Percentiles rank a stretch among this genome's conserved stretches.
phyloP scores from a whole-genome alignment of 2,888 invertebrate species.

The Drosophila sordidapex region DNA sequence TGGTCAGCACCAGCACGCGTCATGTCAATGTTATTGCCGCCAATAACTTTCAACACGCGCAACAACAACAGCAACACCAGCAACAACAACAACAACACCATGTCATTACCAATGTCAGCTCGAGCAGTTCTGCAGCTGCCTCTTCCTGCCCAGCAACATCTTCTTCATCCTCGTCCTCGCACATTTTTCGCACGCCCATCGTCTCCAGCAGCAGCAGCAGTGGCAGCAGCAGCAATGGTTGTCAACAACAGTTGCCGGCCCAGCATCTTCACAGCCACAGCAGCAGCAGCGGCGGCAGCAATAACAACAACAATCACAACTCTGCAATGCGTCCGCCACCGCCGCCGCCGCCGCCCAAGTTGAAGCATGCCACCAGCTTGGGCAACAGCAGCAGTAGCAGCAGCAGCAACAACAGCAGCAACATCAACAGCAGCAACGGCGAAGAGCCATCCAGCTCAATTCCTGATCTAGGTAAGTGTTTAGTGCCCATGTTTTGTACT shows the following conservation, averaged over 20 bases:
- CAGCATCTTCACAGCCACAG: constrained; percentile 45
- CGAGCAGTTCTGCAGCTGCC: constrained; percentile 53
- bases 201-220: constrained; percentile 83
- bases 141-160: constrained; percentile 52
- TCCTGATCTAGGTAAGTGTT: constrained; percentile 92
- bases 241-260: constrained; percentile 49
- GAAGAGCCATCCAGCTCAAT: constrained; percentile 95
- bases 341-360: constrained; percentile 84
- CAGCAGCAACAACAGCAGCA: constrained; percentile 15
- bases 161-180: constrained; percentile 49
- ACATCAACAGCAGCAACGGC: constrained; percentile 46
- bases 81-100: constrained; percentile 47
- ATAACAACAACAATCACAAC: constrained; percentile 27
- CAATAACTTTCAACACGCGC: constrained; percentile 65
- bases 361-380: constrained; percentile 77
- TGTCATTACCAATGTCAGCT: constrained; percentile 64
- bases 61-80: constrained; percentile 59
- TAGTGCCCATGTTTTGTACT: not conserved
- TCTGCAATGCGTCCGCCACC: constrained; percentile 84
- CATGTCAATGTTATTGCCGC: constrained; percentile 84
- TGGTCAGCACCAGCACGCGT: constrained; percentile 78
- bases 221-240: constrained; percentile 34
- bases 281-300: constrained; percentile 33
- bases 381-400: constrained; percentile 35
- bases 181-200: constrained; percentile 84